A percentile compares a stretch with the other conserved stretches of the same genome.
Conservation (phyloP, 1,140 invertebrate species). For the Ruditapes philippinarum region DNA sequence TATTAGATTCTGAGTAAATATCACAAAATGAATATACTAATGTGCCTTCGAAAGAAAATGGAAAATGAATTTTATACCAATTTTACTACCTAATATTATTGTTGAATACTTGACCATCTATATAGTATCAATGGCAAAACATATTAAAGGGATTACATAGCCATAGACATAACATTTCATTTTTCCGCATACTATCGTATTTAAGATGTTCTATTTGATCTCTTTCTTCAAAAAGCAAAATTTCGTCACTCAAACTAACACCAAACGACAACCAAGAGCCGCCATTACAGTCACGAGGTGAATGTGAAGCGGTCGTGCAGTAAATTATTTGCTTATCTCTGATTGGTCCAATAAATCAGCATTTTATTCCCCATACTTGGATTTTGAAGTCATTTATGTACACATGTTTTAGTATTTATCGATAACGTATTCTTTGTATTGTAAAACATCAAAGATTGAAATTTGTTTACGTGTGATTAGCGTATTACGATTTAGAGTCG, state of each 20-base stretch:
- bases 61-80: no score
- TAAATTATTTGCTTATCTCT: slow-evolving; percentile 66
- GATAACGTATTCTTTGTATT: slow-evolving; percentile 63
- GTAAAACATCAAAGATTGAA: slow-evolving; percentile 64
- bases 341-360: slow-evolving; percentile 65
- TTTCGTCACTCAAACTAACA: slow-evolving; percentile 30
- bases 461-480: slow-evolving; percentile 58
- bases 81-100: no score
- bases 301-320: slow-evolving; percentile 61
- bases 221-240: background rate
- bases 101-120: no score
- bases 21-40: no score
- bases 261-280: slow-evolving; percentile 59
- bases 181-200: no score
- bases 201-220: background rate
- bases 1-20: no score
- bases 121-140: no score
- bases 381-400: slow-evolving; percentile 70
- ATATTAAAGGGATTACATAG: no score
- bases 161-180: no score
- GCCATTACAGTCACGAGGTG: slow-evolving; percentile 62
- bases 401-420: slow-evolving; percentile 70
- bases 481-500: slow-evolving; percentile 63
- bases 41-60: no score
- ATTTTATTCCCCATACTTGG: slow-evolving; percentile 62